phyloP scores from a whole-genome alignment of 2,797 vertebrate species.

The Geotrypetes seraphini region DNA sequence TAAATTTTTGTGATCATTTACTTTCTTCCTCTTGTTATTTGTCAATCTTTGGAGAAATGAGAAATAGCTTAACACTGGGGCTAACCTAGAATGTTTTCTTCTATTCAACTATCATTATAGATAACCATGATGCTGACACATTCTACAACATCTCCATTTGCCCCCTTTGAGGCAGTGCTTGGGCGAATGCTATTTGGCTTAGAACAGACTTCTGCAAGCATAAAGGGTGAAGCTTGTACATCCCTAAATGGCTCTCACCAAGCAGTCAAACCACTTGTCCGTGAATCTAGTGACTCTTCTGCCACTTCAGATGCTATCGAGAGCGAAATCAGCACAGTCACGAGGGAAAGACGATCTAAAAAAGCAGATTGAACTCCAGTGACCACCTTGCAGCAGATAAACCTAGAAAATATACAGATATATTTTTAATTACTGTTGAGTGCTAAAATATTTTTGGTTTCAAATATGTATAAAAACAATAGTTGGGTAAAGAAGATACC shows the following conservation, averaged over 20 bases:
- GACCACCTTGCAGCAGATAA: no score
- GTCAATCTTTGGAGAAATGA: no score
- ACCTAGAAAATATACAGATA: conserved; percentile 1
- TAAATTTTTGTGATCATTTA: no score
- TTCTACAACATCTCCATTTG: conserved; percentile 57
- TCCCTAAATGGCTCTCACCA: conserved; percentile 30
- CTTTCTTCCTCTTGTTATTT: no score
- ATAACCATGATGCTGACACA: conserved; percentile 75
- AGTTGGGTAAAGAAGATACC: no score
- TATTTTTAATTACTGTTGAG: no score
- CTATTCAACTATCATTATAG: conserved; percentile 35
- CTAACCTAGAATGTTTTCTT: no score
- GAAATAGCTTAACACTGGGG: no score
- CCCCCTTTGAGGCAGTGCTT: conserved; percentile 61
- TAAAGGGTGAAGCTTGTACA: conserved; percentile 30
- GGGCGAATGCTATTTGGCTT: conserved; percentile 66
- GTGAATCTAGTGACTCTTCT: not conserved
- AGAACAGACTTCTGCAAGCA: conserved; percentile 12
- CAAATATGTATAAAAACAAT: no score
- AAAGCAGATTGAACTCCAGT: conserved; percentile 44
- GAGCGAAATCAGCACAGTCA: conserved; percentile 8
- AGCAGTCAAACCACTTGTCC: not conserved
- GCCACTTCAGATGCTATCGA: no score
- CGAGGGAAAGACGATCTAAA: conserved; percentile 39
- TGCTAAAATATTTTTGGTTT: no score